These are phyloP conservation scores for Dendroctonus valens DNA, from an alignment of 1,140 invertebrate genomes.

Conservation along the genomic window DNA sequence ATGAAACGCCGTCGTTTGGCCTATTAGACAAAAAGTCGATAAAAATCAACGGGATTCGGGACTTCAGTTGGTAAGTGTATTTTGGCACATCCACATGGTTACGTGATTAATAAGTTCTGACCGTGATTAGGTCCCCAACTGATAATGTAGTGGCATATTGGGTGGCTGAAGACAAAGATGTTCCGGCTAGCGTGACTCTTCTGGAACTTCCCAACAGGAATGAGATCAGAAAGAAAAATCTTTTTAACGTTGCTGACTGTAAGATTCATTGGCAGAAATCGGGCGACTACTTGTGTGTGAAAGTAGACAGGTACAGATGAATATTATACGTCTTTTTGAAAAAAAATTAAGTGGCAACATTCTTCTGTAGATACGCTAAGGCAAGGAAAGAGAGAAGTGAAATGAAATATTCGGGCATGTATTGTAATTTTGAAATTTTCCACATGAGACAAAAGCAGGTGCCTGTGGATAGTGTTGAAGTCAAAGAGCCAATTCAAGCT, in stretches of 20 bases:
- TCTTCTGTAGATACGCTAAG: constrained; percentile 75
- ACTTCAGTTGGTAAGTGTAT: constrained; percentile 80
- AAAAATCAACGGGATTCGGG: constrained; percentile 86
- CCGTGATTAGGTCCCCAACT: constrained; percentile 69
- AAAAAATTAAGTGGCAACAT: too few relatives aligned
- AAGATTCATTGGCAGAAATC: constrained; percentile 99
- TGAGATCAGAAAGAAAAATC: constrained; percentile 93
- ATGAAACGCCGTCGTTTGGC: constrained; percentile 93
- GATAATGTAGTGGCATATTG: constrained; percentile 97
- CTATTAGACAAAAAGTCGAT: constrained; percentile 93
- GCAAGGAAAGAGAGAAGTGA: constrained; percentile 87
- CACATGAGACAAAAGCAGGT: constrained; percentile 97
- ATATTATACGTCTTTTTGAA: too few relatives aligned
- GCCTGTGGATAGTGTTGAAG: constrained; percentile 96
- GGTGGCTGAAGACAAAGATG: constrained; percentile 96
- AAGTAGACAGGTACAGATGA: constrained; percentile 76
- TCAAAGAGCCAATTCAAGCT: constrained; percentile 88
- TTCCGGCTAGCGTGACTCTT: constrained; percentile 81
- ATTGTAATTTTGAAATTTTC: constrained; percentile 99
- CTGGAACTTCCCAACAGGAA: constrained; percentile 83
- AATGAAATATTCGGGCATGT: constrained; percentile 94
- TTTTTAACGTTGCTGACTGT: constrained; percentile 98
- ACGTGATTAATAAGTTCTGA: too few relatives aligned
- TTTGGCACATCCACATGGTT: too few relatives aligned
- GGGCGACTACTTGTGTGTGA: constrained; percentile 96